Percentiles rank a stretch among this genome's conserved stretches.
These are phyloP conservation scores for Myiozetetes cayanensis DNA, from an alignment of 2,113 vertebrate species.

Conservation along the genomic window DNA sequence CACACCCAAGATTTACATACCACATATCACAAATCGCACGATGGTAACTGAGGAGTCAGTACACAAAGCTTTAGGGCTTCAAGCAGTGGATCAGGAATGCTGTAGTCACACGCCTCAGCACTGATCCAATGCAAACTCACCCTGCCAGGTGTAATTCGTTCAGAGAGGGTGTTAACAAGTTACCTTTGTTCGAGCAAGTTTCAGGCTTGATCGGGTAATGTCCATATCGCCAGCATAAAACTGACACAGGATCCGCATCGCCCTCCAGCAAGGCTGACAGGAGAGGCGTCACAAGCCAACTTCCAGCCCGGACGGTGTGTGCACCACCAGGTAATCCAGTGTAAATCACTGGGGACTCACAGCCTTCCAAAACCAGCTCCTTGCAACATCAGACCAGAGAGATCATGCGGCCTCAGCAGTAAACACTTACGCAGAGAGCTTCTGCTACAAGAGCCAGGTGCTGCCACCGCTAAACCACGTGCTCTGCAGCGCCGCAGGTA, in stretches of 20 bases:
- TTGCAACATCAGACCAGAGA: not conserved
- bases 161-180: not conserved
- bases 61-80: not conserved
- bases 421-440: not conserved
- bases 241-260: rapidly evolving
- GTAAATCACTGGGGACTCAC: not conserved
- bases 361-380: not conserved
- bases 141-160: not conserved
- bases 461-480: not conserved
- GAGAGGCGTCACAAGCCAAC: rapidly evolving
- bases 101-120: not conserved
- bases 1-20: not conserved
- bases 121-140: not conserved
- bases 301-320: rapidly evolving
- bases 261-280: not conserved
- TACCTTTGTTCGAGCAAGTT: constrained; percentile 19
- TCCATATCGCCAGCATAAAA: not conserved
- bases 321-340: not conserved
- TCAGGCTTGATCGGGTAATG: not conserved
- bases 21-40: not conserved
- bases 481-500: not conserved
- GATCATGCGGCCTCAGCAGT: rapidly evolving
- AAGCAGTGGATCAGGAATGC: not conserved
- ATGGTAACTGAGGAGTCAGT: not conserved
- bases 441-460: not conserved